Percentiles rank a stretch among this genome's conserved stretches.
Evolutionary conservation across 2,888 invertebrate genomes (phyloP).

Genomic region (Caprella mutica): DNA sequence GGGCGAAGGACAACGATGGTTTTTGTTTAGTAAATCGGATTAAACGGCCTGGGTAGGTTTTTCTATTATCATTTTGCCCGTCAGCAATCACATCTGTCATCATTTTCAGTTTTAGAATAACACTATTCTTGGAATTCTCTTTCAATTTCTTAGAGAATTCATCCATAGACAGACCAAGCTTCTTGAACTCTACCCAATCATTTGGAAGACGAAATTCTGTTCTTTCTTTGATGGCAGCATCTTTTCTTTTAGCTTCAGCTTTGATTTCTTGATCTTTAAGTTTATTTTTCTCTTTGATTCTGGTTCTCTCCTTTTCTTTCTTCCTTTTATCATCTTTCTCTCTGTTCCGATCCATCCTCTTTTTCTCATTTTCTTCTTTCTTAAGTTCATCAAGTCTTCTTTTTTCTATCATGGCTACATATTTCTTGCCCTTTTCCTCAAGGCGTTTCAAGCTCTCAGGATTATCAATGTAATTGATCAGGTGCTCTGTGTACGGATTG

Average conservation of each 20-base stretch:
- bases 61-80: not conserved
- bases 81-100: not conserved
- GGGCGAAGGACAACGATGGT: constrained; percentile 16
- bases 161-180: constrained; percentile 11
- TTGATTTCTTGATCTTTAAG: not conserved
- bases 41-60: constrained; percentile 13
- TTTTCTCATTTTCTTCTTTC: not conserved
- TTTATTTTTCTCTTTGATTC: not conserved
- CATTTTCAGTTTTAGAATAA: not conserved
- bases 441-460: constrained; percentile 28
- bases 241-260: not conserved
- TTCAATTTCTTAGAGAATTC: not conserved
- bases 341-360: no score
- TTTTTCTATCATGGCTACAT: constrained; percentile 6
- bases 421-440: constrained; percentile 20
- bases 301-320: not conserved
- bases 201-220: constrained; percentile 11
- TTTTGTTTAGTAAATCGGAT: constrained; percentile 15
- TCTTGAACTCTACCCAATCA: constrained; percentile 21
- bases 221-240: not conserved
- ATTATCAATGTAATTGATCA: constrained; percentile 25
- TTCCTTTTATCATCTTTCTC: not conserved
- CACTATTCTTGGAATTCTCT: not conserved
- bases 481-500: constrained; percentile 20
- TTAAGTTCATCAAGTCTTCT: not conserved